Evolutionary conservation across 2,113 vertebrate species (phyloP), one percentile per base, ranked within the genome.

Genomic region (Cepphus grylle): DNA sequence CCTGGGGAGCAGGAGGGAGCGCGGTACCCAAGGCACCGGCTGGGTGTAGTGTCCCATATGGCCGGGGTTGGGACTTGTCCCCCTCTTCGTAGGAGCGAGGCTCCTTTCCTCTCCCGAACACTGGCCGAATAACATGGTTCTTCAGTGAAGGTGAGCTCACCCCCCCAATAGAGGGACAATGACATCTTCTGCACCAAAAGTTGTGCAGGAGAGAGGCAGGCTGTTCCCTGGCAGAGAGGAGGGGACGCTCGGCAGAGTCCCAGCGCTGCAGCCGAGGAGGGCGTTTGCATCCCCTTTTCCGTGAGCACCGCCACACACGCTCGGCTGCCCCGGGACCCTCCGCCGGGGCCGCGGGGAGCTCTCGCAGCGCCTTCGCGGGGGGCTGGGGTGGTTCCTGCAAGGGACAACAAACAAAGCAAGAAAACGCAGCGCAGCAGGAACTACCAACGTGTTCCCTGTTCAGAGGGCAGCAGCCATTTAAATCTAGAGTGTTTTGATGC

Each of bases 311-410:
- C 59, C 58, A 26, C 65, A 25, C 45, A 36, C 8, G 1, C 27
- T 36, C 7, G 3, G 7, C 8, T 40, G 89, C 67, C 69, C 52
- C 11, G 9, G n/a, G 27, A 77, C 12, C 69, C 55, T 32, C n/a
- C 21, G 2, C 15, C 2, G 4, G 25, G 52, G 25, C 71, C 6
- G 3, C 2, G 3, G 0, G 25, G 43, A 72, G 58, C 53, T 61
- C 72, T 14, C 20, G 0, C 29, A 6, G 27, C 12, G 4, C 8
- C 87, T 43, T 7, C 4, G 3, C 2, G 2, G 42, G 18, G 70
- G n/a, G 14, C 47, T 16, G 16, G 23, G 52, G 3, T 4, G 59
- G 40, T 4, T 56, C 70, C 86, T 86, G 45, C 42, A 21, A 66
- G 56, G 70, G 65, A 38, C 1, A 81, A 53, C 58, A 61, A 81